Base-by-base conservation (phyloP, 2,888 invertebrate genomes). In the Phlogophora meticulosa region DNA sequence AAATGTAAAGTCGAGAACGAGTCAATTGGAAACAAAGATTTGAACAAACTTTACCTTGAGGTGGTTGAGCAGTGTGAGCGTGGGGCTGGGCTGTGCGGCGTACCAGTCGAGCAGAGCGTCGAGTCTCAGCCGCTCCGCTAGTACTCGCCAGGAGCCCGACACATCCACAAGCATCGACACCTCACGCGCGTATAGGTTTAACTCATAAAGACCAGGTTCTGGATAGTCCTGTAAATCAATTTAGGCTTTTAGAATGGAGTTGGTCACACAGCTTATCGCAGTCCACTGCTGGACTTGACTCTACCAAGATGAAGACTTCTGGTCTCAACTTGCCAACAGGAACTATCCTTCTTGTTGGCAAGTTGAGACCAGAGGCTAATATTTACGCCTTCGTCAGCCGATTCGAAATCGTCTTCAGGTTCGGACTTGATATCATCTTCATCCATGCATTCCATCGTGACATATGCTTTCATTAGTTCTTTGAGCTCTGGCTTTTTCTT, bases 121-220 rank as follows among this genome's bases (percentile, higher is more conserved):
- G 57, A 96, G 92, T 7, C 96, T 92, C 55, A 97, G 89, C 1
- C 96, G 90, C 15, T 89, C 87, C 0, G 96, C 97, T 22, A 97
- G 89, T 70, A 90, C 91, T 49, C 95, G 93, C 97, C 97, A 97
- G 28, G 94, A 96, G 52, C 94, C 94, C 22, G 95, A 89, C 72
- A 90, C 88, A 87, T 97, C 97, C 69, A 97, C 90, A 46, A 96
- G 84, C 0, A 81, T 78, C 0, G 96, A 91, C 56, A 97, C 88
- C 74, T 95, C 93, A 1, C 93, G 88, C 34, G 95, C 64, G 88
- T 87, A 93, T 63, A 57, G 56, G 0, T 65, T 59, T 46, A 92
- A 65, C 65, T 85, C 87, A 0, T 62, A 63, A 7, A 89, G 76
- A 1, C 80, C 83, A 5, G 24, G 10, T 59, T 65, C 80, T 0